phyloP scores from a whole-genome alignment of 2,888 invertebrate species.

The Creontiades dilutus region DNA sequence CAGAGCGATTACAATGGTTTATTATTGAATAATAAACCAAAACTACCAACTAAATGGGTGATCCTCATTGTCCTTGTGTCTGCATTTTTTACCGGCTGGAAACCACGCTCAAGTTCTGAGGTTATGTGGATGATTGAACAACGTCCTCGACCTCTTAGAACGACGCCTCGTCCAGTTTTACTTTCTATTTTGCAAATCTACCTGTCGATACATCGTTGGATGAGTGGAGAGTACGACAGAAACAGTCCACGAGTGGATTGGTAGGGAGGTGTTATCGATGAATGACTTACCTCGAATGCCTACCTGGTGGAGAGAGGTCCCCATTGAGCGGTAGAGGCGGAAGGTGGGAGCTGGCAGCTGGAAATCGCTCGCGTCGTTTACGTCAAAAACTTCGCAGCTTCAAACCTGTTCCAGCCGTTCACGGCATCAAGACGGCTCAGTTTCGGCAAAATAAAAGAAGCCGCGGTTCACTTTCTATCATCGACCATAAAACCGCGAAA shows the following conservation, averaged over 20 bases:
- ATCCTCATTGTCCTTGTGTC: too few species aligned
- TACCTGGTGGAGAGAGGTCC: neutral
- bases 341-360: neutral
- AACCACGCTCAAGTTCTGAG: too few species aligned
- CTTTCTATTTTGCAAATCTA: neutral
- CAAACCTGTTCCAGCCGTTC: constrained; percentile 7
- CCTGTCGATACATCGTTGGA: too few species aligned
- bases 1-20: too few species aligned
- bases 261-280: constrained; percentile 6
- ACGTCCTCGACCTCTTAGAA: too few species aligned
- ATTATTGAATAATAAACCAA: too few species aligned
- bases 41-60: too few species aligned
- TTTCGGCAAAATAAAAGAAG: too few species aligned
- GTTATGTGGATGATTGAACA: too few species aligned
- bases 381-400: neutral
- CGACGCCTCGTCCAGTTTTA: neutral
- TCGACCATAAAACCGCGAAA: too few species aligned
- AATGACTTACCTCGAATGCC: neutral
- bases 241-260: neutral
- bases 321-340: neutral
- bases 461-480: too few species aligned
- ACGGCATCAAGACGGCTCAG: constrained; percentile 10
- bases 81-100: too few species aligned
- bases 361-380: neutral
- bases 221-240: neutral